Evolutionary conservation across 2,113 vertebrate genomes (phyloP).

Genomic region (Myxocyprinus asiaticus): DNA sequence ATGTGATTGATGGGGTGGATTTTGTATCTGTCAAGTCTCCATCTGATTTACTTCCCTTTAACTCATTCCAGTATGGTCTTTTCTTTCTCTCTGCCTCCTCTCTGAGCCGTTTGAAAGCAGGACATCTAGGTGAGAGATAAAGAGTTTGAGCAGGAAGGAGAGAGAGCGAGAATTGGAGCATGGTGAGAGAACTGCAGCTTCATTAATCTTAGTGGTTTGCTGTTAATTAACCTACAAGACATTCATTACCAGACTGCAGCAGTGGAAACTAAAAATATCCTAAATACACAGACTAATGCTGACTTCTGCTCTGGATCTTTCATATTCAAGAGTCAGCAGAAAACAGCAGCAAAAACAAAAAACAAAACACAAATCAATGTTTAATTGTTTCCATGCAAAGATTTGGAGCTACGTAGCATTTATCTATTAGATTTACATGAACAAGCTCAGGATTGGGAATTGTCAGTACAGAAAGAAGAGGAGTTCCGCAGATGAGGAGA

Average conservation of each 20-base stretch:
- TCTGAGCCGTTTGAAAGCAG: constrained; percentile 81
- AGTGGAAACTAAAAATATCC: constrained; percentile 43
- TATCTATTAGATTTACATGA: no score
- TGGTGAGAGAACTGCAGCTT: constrained; percentile 3
- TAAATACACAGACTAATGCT: not conserved
- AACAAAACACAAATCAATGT: constrained; percentile 32
- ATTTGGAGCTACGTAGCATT: no score
- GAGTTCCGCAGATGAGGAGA: constrained; percentile 41
- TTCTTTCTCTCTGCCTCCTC: constrained; percentile 81
- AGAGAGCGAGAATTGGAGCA: constrained; percentile 19
- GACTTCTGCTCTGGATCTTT: not conserved
- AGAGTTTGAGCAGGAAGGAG: not conserved
- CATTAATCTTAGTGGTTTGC: constrained; percentile 32
- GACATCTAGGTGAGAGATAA: constrained; percentile 74
- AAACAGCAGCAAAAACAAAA: not conserved
- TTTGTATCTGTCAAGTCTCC: constrained; percentile 73
- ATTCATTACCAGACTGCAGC: constrained; percentile 41
- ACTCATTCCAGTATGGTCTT: constrained; percentile 75
- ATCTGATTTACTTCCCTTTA: constrained; percentile 72
- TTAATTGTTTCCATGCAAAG: not conserved
- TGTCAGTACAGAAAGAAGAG: constrained; percentile 19
- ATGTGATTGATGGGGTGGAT: constrained; percentile 49
- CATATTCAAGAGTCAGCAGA: constrained; percentile 29
- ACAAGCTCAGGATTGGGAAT: not conserved
- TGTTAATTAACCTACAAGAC: constrained; percentile 49